Evolutionary conservation across 2,797 vertebrate species (phyloP).

Genomic region (Eurystomus glaucurus): DNA sequence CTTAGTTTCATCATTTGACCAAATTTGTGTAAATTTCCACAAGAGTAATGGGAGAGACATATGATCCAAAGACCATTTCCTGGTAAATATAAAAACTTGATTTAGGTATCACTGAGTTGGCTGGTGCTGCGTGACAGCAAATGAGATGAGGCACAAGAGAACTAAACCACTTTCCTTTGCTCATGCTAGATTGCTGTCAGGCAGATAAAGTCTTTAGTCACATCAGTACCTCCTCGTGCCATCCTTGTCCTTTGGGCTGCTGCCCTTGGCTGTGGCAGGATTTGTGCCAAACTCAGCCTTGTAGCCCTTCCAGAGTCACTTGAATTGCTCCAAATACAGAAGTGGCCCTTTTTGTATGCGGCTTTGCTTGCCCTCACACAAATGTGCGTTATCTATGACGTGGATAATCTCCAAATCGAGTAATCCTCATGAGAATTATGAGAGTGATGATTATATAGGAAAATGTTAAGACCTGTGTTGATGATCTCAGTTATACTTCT

Average conservation of each 20-base stretch:
- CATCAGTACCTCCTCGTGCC: background rate
- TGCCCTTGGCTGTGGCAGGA: rapidly evolving
- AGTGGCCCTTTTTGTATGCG: background rate
- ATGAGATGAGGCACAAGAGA: background rate
- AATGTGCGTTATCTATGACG: background rate
- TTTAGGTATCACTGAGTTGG: background rate
- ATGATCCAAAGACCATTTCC: background rate
- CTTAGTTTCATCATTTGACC: background rate
- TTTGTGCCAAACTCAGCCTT: background rate
- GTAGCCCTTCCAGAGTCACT: background rate
- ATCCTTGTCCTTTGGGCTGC: no score
- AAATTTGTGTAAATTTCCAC: background rate
- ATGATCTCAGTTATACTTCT: background rate
- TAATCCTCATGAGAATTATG: background rate
- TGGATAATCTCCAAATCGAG: background rate
- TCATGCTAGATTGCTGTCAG: rapidly evolving
- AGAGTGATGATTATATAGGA: background rate
- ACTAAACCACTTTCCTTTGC: background rate
- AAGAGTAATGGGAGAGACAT: background rate
- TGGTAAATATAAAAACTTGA: background rate
- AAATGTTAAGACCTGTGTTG: background rate
- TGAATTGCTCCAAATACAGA: rapidly evolving
- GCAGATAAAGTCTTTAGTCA: background rate
- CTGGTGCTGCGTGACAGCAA: background rate
- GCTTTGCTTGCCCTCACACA: background rate